Base-by-base conservation (phyloP, 1,140 invertebrate species). In the Drosophila grimshawi region DNA sequence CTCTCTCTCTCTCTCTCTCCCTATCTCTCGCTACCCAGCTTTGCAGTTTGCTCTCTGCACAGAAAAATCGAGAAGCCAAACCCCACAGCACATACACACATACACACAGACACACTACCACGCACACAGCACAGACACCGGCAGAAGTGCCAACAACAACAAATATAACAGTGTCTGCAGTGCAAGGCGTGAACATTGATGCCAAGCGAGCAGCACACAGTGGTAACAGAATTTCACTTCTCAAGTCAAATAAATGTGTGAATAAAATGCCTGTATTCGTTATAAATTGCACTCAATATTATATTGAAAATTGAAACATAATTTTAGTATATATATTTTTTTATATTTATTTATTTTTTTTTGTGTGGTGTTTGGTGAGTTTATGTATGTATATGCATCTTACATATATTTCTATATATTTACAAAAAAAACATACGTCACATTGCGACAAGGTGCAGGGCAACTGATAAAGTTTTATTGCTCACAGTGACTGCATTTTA, bases 171-270 rank as follows among this genome's bases (percentile, higher is more conserved):
- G 32, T 55, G 64, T 61, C 57, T 30, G 68, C 45, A 71, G 59
- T 66, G 63, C 60, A 68, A 60, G 63, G 79, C 73, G 82, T 86
- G 66, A 86, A 81, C 79, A 67, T 63, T 63, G 56, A 83, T 64
- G 73, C 61, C 61, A 63, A 61, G 66, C 52, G 76, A 33, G 59
- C 60, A 64, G 35, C 30, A 64, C 65, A 74, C 71, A 74, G 57
- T 74, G 71, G 49, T 11, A 32, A 52, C 3, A 4, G 29, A 27
- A 57, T 30, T 33, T 8, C 29, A 51, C 29, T 39, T 39, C 8
- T 6, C 11, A 37, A 49, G 30, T 7, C 2, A 8, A 4, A 49
- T 5, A 5, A 19, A 11, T 29, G 5, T 11, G 2, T 30, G 4
- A 43, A 41, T 39, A 2, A 8, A 10, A 41, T 19, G 19, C 19